Conservation (phyloP, 2,888 invertebrate genomes). For the Conistra vaccinii region DNA sequence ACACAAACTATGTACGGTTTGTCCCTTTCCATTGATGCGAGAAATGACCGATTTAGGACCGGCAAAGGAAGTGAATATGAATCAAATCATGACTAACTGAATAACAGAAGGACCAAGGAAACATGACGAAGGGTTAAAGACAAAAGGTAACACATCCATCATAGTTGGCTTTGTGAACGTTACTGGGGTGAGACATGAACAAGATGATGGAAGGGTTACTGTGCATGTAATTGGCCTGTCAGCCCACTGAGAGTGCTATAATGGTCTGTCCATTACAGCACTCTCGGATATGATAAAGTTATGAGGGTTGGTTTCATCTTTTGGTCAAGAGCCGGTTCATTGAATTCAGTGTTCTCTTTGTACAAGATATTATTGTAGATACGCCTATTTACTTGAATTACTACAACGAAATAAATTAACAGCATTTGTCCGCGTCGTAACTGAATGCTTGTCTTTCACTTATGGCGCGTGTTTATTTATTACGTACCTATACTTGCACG, state of each 20-base stretch:
- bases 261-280: not conserved
- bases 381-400: not conserved
- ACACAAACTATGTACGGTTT: slow-evolving; percentile 11
- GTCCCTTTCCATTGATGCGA: slow-evolving; percentile 9
- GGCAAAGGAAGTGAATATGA: not conserved
- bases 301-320: not conserved
- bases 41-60: not conserved
- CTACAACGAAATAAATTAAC: not conserved
- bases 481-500: not conserved
- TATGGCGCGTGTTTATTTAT: not conserved
- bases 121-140: slow-evolving; percentile 7
- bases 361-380: not conserved
- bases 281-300: not conserved
- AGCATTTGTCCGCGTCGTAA: not conserved
- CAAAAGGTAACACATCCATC: slow-evolving; percentile 1
- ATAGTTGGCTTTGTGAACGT: slow-evolving; percentile 20
- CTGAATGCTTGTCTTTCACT: not conserved
- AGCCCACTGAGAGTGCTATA: not conserved
- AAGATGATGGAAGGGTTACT: not conserved
- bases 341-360: not conserved
- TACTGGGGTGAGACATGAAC: not conserved
- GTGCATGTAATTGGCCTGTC: not conserved
- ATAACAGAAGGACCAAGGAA: not conserved
- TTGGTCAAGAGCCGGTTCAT: too few relatives aligned
- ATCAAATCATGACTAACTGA: slow-evolving; percentile 2